Base-by-base conservation (phyloP, 2,888 invertebrate genomes). In the Morpho achilles region DNA sequence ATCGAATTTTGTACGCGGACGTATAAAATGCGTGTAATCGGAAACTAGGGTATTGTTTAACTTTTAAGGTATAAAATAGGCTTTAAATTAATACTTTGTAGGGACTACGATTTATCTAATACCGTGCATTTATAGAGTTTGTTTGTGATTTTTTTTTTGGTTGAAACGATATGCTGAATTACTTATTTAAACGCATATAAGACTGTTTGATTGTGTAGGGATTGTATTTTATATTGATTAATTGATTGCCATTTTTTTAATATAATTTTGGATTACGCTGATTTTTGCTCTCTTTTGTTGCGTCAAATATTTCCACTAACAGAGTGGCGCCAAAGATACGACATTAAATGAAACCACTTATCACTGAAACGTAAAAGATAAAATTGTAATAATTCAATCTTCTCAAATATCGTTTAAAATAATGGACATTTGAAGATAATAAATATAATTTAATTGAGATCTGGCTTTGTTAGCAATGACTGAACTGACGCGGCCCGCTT, bases 21-120 rank as follows among this genome's bases (percentile, higher is more conserved):
- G 79, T 82, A 79, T 80, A 71, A 76, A 79, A 80, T 77, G 84
- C 84, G 80, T 81, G 71, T 81, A 80, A 82, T 84, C 84, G 88
- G 88, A 82, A 69, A 71, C 82, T 88, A 85, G 89, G 88, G 89
- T 89, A 88, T 74, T 59, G 53, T 65, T 80, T 80, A 79, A 77
- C 73, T 80, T 79, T 76, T 79, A 76, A 59, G 56, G 53, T 62
- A 58, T 56, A 45, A 56, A 53, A 58, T 87, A 85, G 83, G 80
- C 84, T 86, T 87, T 84, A 82, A 83, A 76, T 48, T 56, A 55
- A 64, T 78, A 77, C 75, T 76, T 79, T 69, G 74, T 79, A 78
- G 75, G 32, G 48, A 53, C 23, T 58, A 45, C 41, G 76, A 58
- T 58, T 67, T 65, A 57, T 63, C 64, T 68, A 67, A 69, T 74